Evolutionary conservation across 2,797 vertebrate genomes (phyloP).

Genomic region (Vespertilio murinus): DNA sequence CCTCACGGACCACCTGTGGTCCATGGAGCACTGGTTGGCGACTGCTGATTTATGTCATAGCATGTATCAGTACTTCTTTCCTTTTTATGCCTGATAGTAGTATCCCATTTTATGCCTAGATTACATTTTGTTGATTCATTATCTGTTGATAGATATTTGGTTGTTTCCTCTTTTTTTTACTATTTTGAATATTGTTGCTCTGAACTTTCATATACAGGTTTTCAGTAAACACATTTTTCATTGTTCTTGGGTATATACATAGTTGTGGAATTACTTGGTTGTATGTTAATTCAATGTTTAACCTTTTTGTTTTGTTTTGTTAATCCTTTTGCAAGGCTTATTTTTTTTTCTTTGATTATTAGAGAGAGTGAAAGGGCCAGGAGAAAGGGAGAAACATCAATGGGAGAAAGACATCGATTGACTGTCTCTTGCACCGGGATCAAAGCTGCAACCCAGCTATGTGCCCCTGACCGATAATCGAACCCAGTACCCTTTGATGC

Average conservation of each 20-base stretch:
- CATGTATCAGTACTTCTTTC: neutral
- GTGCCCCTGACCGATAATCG: neutral
- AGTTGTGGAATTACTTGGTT: neutral
- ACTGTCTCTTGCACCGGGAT: neutral
- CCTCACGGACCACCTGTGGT: too few species aligned
- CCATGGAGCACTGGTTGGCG: too few species aligned
- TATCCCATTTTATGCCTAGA: neutral
- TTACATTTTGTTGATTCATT: slow-evolving; percentile 10
- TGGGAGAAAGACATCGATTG: neutral
- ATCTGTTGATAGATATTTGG: neutral
- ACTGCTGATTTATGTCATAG: neutral
- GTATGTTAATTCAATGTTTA: neutral
- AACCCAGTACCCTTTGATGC: neutral
- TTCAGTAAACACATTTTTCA: neutral
- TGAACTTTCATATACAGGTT: neutral
- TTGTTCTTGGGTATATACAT: slow-evolving; percentile 9
- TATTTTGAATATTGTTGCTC: neutral
- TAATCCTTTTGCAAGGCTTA: neutral
- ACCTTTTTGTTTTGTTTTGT: neutral
- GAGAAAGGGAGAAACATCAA: neutral
- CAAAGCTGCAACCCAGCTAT: neutral
- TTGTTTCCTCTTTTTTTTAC: neutral
- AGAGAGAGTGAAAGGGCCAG: neutral
- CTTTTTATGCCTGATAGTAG: neutral
- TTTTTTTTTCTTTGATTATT: neutral